A percentile compares a stretch with the other conserved stretches of the same genome.
Evolutionary conservation across 2,888 invertebrate species (phyloP).

Genomic region (Cerastoderma edule): DNA sequence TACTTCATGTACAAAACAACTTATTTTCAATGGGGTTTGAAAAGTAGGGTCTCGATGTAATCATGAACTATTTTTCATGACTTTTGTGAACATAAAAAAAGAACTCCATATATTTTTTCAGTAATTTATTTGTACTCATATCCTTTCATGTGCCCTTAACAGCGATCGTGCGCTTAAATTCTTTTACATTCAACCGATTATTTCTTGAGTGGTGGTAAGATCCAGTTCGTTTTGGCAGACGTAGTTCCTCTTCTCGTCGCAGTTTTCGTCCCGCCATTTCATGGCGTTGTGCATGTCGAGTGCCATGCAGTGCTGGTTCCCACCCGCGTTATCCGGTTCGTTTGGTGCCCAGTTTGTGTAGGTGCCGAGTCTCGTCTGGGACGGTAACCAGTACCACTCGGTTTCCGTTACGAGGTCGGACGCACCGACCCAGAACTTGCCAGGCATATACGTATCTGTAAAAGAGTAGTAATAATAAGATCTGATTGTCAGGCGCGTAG

Average conservation of each 20-base stretch:
- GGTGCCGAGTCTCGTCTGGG: constrained; percentile 13
- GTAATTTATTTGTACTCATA: too few species aligned
- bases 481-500: too few species aligned
- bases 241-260: constrained; percentile 62
- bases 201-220: neutral
- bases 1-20: too few species aligned
- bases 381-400: constrained; percentile 62
- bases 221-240: constrained; percentile 50
- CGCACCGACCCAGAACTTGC: constrained; percentile 63
- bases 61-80: too few species aligned
- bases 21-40: too few species aligned
- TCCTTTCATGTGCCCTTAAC: too few species aligned
- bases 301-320: constrained; percentile 58
- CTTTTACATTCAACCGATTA: constrained; percentile 39
- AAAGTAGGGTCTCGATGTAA: too few species aligned
- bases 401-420: constrained; percentile 56
- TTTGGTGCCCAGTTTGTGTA: constrained; percentile 63
- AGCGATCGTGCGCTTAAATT: too few species aligned
- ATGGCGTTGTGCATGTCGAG: constrained; percentile 52
- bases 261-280: constrained; percentile 63
- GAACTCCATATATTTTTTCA: too few species aligned
- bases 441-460: constrained; percentile 56
- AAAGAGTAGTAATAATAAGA: neutral
- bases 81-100: too few species aligned
- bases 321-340: constrained; percentile 56